Evolutionary conservation across 2,797 vertebrate genomes (phyloP), one percentile per base, ranked within the genome.

Genomic region (Syncerus caffer): DNA sequence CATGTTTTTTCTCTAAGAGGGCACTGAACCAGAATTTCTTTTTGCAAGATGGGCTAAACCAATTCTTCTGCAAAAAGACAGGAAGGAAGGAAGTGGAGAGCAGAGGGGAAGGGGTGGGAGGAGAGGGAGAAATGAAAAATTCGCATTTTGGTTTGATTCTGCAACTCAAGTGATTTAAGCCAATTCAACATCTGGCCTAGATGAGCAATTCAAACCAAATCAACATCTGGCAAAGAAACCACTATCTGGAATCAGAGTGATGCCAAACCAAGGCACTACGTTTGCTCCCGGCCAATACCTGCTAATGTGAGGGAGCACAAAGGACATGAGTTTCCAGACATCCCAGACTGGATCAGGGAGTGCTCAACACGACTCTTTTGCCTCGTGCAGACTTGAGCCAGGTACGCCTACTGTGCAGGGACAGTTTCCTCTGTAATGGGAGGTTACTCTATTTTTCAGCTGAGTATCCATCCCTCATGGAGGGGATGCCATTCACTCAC

Each of bases 221-320:
- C 80, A 90, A 87, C 83, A 97, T 87, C 86, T 96, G 79, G 80
- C 80, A 87, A 95, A 95, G 16, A 96, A 90, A 42, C 31, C 67
- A 84, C n/a, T n/a, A 74, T 71, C 82, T 83, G 38, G 42, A 96
- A 96, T 62, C 89, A 85, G 51, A 97, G 8, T 76, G 16, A 62
- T 71, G 78, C 50, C 91, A 92, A 96, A 92, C 71, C 34, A 55
- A 90, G 62, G 42, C 62, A 87, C 67, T 29, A 79, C 51, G 7
- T 53, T 80, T 80, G 71, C 7, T 64, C 57, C 82, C 82, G 31
- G 51, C 42, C 90, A 51, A 60, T 71, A 62, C 34, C 25, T 82
- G 34, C 64, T 90, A 58, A 84, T 34, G 11, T 67, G 62, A 93
- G 7, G 55, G 10, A 93, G 13, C 42, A 92, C 17, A 92, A 94